Evolutionary conservation across 2,113 vertebrate genomes (phyloP).

Genomic region (Lamprologus tigripictilis): DNA sequence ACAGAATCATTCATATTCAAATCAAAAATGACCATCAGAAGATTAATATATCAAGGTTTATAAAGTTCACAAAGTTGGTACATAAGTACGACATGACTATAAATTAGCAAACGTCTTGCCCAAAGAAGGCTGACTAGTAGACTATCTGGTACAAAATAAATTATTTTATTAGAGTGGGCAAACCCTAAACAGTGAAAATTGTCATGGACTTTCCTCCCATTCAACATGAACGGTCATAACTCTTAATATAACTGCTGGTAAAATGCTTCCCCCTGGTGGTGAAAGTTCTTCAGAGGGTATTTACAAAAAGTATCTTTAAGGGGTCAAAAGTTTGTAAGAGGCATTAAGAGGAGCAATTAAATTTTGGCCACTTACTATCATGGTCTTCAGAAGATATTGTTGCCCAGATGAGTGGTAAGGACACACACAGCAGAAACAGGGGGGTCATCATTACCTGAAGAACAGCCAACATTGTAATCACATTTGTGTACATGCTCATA

Average conservation of each 20-base stretch:
- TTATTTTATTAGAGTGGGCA: neutral
- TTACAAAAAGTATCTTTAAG: neutral
- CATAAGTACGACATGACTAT: neutral
- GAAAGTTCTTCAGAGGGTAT: neutral
- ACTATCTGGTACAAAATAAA: neutral
- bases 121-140: neutral
- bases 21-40: neutral
- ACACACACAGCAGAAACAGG: constrained; percentile 81
- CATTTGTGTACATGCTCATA: neutral
- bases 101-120: neutral
- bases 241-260: neutral
- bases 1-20: neutral
- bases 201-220: neutral
- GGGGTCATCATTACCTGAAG: constrained; percentile 87
- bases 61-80: neutral
- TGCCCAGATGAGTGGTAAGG: constrained; percentile 75
- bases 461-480: neutral
- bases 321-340: neutral
- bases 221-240: neutral
- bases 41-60: neutral
- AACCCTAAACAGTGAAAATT: neutral
- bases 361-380: constrained; percentile 56
- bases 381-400: constrained; percentile 64
- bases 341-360: neutral
- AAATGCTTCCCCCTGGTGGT: neutral